These are phyloP conservation scores for Pollenia griseotomentosa DNA, from an alignment of 2,888 invertebrate species.

Conservation along the genomic window DNA sequence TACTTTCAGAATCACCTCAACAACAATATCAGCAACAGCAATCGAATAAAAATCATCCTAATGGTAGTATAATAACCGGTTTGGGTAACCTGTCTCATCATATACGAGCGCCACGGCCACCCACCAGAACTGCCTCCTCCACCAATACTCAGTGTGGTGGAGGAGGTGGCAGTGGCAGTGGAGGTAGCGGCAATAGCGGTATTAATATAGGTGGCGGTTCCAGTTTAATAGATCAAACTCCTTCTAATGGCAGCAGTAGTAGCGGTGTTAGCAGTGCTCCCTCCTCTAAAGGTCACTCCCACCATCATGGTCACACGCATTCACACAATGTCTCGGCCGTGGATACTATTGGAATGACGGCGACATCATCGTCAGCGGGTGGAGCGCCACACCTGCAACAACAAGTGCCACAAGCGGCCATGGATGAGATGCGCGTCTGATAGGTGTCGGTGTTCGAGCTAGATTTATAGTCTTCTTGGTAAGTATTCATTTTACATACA, in stretches of 20 bases:
- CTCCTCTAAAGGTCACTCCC: conserved; percentile 84
- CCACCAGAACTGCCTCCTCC: conserved; percentile 84
- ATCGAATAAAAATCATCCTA: conserved; percentile 82
- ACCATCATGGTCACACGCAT: conserved; percentile 81
- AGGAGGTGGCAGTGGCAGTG: conserved; percentile 76
- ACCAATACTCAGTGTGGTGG: conserved; percentile 76
- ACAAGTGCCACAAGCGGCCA: conserved; percentile 91
- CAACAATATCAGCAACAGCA: conserved; percentile 79
- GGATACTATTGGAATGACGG: conserved; percentile 83
- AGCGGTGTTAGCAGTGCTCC: conserved; percentile 83
- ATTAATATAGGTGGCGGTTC: conserved; percentile 58
- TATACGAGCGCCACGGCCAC: conserved; percentile 84
- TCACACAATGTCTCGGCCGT: conserved; percentile 77
- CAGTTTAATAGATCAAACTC: conserved; percentile 75
- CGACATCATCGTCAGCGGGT: conserved; percentile 79
- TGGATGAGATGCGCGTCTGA: conserved; percentile 97
- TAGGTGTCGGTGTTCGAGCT: conserved; percentile 85
- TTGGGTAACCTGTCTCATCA: conserved; percentile 79
- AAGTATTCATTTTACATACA: conserved; percentile 74
- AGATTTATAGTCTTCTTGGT: conserved; percentile 84
- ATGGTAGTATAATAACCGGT: conserved; percentile 81
- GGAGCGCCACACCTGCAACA: conserved; percentile 84
- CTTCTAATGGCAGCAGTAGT: conserved; percentile 82
- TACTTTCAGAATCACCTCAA: conserved; percentile 76
- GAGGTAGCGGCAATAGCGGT: conserved; percentile 75